A percentile compares a stretch with the other conserved stretches of the same genome.
These are phyloP conservation scores for Ptilorrhoa leucosticta DNA, from an alignment of 2,113 vertebrate species.

Conservation along the genomic window DNA sequence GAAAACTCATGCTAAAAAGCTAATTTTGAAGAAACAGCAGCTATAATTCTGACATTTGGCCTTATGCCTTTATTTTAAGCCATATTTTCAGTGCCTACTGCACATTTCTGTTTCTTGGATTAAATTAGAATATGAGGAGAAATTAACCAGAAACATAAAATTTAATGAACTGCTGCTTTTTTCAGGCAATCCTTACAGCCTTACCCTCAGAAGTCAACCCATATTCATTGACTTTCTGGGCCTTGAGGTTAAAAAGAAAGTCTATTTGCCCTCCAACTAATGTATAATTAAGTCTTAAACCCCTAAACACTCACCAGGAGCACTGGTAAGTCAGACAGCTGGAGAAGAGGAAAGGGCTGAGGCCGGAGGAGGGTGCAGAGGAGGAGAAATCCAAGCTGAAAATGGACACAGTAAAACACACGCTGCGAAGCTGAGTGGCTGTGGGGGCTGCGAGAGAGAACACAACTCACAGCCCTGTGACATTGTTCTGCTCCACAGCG, in stretches of 20 bases:
- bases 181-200: not conserved
- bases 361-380: not conserved
- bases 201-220: not conserved
- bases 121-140: not conserved
- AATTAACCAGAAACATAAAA: not conserved
- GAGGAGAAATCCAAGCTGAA: not conserved
- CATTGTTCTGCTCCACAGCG: fast-evolving
- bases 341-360: not conserved
- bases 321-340: not conserved
- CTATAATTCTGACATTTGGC: not conserved
- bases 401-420: not conserved
- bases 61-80: not conserved
- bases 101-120: not conserved
- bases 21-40: not conserved
- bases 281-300: not conserved
- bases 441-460: not conserved
- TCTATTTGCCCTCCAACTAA: not conserved
- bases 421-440: fast-evolving
- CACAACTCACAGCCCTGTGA: not conserved
- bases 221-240: not conserved
- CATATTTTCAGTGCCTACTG: not conserved
- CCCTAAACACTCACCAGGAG: not conserved
- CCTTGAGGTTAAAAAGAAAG: not conserved
- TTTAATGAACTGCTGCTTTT: conserved; percentile 8
- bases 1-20: not conserved